Evolutionary conservation across 2,888 invertebrate genomes (phyloP), one percentile per base, ranked within the genome.

Genomic region (Icerya purchasi): DNA sequence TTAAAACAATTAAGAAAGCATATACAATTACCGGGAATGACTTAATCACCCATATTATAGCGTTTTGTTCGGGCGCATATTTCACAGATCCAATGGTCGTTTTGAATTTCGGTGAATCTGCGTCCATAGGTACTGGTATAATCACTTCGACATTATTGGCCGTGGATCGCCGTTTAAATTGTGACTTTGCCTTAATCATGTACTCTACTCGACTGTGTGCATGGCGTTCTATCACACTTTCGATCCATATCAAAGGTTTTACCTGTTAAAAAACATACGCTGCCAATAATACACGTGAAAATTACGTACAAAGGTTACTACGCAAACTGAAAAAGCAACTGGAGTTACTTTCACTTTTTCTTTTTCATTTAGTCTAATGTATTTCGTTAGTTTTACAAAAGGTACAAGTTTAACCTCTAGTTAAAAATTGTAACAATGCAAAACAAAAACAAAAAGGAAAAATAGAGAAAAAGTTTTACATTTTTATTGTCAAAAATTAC

Each of bases 101-200:
- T 68, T 80, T 80, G 69, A 82, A 82, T 69, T 80, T 80, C 10
- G 81, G 81, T n/a, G 80, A 77, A 69, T 82, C 81, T 1, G 80
- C 81, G 70, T 82, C 82, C 53, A 73, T 73, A 22, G 78, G 78
- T 2, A 78, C 78, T 10, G 78, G 77, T 63, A 79, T 77, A 53
- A 78, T 75, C 57, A 82, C 79, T 68, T 82, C 81, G 19, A 82
- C 82, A 69, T 82, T 80, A 71, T 82, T 82, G 36, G 82, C 82
- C 2, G 79, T 81, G 14, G 80, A 81, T 24, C 81, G 71, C 8
- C 81, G 70, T 68, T 82, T 82, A 70, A 82, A 82, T 70, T 82
- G 82, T 61, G 78, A 78, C 68, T 80, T 64, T 1, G 80, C 80
- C 70, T 82, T 82, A 59, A 82, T 77, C 79, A 82, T 80, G 69